Conservation (phyloP, 2,888 invertebrate genomes). For the Eupithecia inturbata region DNA sequence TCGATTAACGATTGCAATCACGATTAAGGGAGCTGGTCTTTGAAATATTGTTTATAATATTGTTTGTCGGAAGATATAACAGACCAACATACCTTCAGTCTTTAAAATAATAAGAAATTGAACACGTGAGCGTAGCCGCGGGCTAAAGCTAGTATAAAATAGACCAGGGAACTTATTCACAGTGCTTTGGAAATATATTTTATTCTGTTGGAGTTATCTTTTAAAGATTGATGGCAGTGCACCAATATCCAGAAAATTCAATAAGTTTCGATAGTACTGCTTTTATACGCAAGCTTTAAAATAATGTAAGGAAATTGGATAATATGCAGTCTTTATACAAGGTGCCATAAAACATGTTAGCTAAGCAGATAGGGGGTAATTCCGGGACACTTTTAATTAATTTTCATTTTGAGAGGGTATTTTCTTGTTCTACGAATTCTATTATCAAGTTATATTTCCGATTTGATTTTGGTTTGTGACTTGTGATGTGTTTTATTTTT, state of each 20-base stretch:
- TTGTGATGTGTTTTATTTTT: too few species aligned
- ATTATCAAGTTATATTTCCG: too few species aligned
- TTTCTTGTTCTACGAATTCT: too few species aligned
- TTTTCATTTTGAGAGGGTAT: too few species aligned
- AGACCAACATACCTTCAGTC: not conserved
- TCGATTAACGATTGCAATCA: not conserved
- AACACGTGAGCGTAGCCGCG: not conserved
- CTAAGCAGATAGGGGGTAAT: too few species aligned
- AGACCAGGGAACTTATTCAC: not conserved
- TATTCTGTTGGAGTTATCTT: constrained; percentile 18
- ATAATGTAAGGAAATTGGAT: too few species aligned
- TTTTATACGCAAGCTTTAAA: constrained; percentile 1
- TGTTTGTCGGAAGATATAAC: not conserved
- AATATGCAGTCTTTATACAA: too few species aligned
- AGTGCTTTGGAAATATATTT: not conserved
- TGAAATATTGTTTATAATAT: not conserved
- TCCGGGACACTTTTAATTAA: too few species aligned
- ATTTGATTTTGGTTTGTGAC: too few species aligned
- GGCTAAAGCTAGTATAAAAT: not conserved
- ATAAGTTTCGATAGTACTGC: constrained; percentile 21
- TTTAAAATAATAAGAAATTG: not conserved
- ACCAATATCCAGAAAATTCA: constrained; percentile 24
- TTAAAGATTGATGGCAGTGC: constrained; percentile 34
- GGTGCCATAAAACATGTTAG: too few species aligned
- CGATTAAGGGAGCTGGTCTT: not conserved